phyloP scores from a whole-genome alignment of 2,113 vertebrate species.

The Limnothrissa miodon region DNA sequence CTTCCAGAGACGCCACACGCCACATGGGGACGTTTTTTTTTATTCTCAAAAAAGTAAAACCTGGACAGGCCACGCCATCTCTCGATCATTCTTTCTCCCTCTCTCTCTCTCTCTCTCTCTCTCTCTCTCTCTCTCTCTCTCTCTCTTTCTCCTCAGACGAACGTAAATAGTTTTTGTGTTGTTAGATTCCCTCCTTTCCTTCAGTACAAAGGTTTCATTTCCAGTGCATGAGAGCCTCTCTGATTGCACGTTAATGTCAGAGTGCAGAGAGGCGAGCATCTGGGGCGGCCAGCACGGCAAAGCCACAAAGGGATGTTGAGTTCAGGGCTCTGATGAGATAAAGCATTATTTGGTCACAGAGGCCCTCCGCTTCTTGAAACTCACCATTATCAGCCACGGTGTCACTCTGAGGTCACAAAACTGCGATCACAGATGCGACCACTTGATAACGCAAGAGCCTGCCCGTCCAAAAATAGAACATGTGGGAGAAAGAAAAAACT shows the following conservation, averaged over 20 bases:
- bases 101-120: not conserved
- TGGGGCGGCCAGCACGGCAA: not conserved
- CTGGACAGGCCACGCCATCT: not conserved
- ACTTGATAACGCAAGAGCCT: not conserved
- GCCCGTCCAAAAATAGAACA: not conserved
- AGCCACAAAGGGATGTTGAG: not conserved
- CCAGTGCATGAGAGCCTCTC: constrained; percentile 19
- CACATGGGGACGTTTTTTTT: not conserved
- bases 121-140: too few species aligned
- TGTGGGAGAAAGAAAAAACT: not conserved
- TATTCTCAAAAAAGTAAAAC: not conserved
- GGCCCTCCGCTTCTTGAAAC: not conserved
- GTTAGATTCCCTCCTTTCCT: not conserved
- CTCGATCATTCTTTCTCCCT: not conserved
- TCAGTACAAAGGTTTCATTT: constrained; percentile 31
- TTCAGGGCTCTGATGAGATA: not conserved
- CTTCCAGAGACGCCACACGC: not conserved
- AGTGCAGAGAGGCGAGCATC: not conserved
- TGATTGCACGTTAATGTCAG: constrained; percentile 4
- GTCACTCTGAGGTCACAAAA: not conserved
- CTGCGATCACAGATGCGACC: not conserved
- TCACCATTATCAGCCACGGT: not conserved
- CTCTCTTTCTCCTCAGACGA: not conserved
- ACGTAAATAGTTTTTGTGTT: constrained; percentile 13
- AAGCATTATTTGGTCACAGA: not conserved